Conservation (phyloP, 2,888 invertebrate genomes). For the Tupiocoris notatus region DNA sequence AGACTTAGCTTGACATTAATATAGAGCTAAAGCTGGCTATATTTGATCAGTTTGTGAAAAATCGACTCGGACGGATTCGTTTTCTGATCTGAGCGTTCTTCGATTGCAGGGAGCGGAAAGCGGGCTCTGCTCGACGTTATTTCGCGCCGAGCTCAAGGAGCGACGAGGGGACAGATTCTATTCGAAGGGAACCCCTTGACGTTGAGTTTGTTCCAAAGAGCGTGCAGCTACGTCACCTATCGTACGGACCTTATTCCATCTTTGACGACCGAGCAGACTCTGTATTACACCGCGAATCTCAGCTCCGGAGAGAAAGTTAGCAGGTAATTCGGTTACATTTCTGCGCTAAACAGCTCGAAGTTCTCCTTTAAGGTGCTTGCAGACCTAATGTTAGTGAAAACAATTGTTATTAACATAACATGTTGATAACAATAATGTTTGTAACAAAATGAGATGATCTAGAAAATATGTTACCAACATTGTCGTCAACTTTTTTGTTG, state of each 20-base stretch:
- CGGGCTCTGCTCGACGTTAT: conserved; percentile 91
- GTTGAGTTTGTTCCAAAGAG: conserved; percentile 75
- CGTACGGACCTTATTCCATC: conserved; percentile 81
- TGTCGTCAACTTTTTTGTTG: no score
- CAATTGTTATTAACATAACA: no score
- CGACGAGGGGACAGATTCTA: conserved; percentile 83
- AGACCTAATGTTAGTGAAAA: no score
- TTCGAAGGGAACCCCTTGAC: conserved; percentile 79
- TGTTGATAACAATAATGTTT: no score
- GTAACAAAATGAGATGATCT: no score
- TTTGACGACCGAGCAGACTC: conserved; percentile 81
- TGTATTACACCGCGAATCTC: conserved; percentile 69
- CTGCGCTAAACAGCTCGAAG: no score
- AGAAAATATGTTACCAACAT: no score
- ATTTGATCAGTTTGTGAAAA: not conserved
- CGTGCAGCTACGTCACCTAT: conserved; percentile 86
- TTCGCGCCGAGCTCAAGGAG: conserved; percentile 73
- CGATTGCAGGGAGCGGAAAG: conserved; percentile 84
- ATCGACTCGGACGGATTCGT: not conserved
- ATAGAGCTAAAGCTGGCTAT: no score
- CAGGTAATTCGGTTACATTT: no score
- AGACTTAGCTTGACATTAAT: no score
- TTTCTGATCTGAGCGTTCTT: no score
- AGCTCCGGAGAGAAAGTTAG: conserved; percentile 50
- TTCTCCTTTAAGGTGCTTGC: no score